These are phyloP conservation scores for Craterocephalus amniculus DNA, from an alignment of 2,797 vertebrate species.

Conservation along the genomic window DNA sequence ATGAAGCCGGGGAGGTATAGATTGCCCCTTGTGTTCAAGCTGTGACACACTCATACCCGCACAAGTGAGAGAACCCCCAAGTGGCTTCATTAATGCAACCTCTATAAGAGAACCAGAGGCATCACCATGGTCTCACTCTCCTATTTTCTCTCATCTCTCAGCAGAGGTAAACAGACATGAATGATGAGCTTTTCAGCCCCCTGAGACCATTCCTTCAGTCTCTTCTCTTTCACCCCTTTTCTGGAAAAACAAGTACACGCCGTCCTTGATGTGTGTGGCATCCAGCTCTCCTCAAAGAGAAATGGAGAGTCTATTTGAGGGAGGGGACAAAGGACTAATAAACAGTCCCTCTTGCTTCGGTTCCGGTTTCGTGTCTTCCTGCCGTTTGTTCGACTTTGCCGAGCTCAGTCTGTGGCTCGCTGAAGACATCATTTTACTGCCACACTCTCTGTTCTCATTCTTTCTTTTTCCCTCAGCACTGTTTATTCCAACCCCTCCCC, in stretches of 20 bases:
- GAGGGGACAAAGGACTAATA: slow-evolving; percentile 62
- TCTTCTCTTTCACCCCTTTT: slow-evolving; percentile 50
- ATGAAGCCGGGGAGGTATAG: slow-evolving; percentile 55
- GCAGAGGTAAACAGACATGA: slow-evolving; percentile 75
- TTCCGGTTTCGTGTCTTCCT: slow-evolving; percentile 46
- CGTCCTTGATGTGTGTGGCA: slow-evolving; percentile 62
- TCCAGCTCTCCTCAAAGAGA: slow-evolving; percentile 62
- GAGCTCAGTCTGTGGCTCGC: slow-evolving; percentile 14
- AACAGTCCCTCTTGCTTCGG: slow-evolving; percentile 46
- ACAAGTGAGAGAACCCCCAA: slow-evolving; percentile 62
- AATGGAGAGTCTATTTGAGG: slow-evolving; percentile 56
- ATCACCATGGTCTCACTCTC: slow-evolving; percentile 58
- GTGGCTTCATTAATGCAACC: slow-evolving; percentile 79
- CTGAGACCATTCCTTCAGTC: slow-evolving; percentile 55
- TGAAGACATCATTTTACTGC: slow-evolving; percentile 40
- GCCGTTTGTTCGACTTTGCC: slow-evolving; percentile 26
- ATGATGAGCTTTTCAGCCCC: slow-evolving; percentile 71
- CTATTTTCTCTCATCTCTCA: slow-evolving; percentile 55
- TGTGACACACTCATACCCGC: slow-evolving; percentile 35
- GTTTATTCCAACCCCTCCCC: slow-evolving; percentile 40
- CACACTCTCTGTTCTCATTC: slow-evolving; percentile 8
- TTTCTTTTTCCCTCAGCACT: slow-evolving; percentile 42
- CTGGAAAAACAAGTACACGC: slow-evolving; percentile 65
- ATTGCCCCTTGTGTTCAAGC: slow-evolving; percentile 46
- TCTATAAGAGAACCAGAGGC: slow-evolving; percentile 72